Evolutionary conservation across 2,113 vertebrate species (phyloP), one percentile per base, ranked within the genome.

Genomic region (Henicopernis longicauda): DNA sequence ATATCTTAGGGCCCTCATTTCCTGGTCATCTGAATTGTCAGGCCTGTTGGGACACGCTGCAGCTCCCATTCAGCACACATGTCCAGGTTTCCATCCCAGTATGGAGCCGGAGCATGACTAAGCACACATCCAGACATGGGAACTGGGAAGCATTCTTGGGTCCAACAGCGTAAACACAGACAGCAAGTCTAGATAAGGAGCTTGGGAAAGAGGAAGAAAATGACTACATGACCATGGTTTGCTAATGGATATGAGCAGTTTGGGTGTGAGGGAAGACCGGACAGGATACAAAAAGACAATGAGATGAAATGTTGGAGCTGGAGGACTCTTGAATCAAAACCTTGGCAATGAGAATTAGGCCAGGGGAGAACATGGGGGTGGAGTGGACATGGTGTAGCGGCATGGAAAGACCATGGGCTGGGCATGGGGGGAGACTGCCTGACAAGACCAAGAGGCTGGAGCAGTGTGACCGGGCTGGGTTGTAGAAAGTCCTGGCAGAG

Each of bases 31-130:
- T n/a, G 87, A 92, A 94, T 14, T 38, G 49, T 26, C 6, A 0
- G 3, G 93, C 96, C 66, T 93, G 96, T 77, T 88, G n/a, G 54
- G 58, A 77, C 96, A 95, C 0, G 87, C 84, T 88, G 62, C 36
- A 82, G 34, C 82, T 95, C 38, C 69, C 62, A 80, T 80, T 22
- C 54, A 73, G 54, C n/a, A 42, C 67, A 86, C 16, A 54, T 76
- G 79, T 89, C 93, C 93, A 94, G 69, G 73, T 91, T 96, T 95
- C 93, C 61, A 76, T 63, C 70, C 83, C 77, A 88, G 71, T 62
- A 80, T 20, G 72, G 66, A 85, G 87, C 84, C 0, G 6, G 61
- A 47, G 26, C 49, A 94, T 94, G 95, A 96, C 87, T 93, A 96
- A 96, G 82, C 66, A 32, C 50, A 82, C n/a, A 87, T 72, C 52